Base-by-base conservation (phyloP, 2,113 vertebrate species). In the Esox niger region DNA sequence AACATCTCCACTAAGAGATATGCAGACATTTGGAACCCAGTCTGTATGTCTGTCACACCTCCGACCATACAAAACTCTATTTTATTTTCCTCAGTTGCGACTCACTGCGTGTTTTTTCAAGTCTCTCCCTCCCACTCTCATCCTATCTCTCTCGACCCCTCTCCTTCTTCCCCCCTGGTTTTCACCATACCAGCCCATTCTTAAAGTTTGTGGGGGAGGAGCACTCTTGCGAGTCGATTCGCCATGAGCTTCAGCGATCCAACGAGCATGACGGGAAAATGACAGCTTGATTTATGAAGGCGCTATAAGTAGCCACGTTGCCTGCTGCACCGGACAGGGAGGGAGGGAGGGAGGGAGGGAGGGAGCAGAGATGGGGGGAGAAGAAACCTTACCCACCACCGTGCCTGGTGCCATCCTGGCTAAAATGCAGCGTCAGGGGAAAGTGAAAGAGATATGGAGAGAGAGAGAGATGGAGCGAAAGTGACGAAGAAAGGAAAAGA, bases 251-350 rank as follows among this genome's bases (percentile, higher is more conserved):
- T 61, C 65, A 81, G 73, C 70, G 35, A 57, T 58, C 66, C 73
- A 73, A 62, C 32, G 60, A 75, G 73, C 71, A 64, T 76, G 80
- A 80, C 78, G 64, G 35, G 58, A 74, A 74, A 73, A 75, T 84
- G 80, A 84, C 80, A 82, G 78, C 59, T 76, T 84, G 82, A 84
- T 84, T 84, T 82, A 82, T 82, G 73, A 69, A 62, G 47, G 61
- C 13, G 70, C 82, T 84, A 78, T 78, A 82, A 84, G 77, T 82
- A 80, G 73, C 73, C 67, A 70, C 49, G 69, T 65, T 58, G 68
- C 74, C 75, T 68, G 68, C 79, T 79, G 75, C 70, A 70, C 31
- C 64, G 74, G 74, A 75, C 35, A 49, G 70, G 29, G 26, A 35
- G 27, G 25, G 21, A 1, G 54, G 27, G 26, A 47, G 64, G 32